A percentile compares a stretch with the other conserved stretches of the same genome.
Conservation (phyloP, 2,113 vertebrate species). For the Entelurus aequoreus region DNA sequence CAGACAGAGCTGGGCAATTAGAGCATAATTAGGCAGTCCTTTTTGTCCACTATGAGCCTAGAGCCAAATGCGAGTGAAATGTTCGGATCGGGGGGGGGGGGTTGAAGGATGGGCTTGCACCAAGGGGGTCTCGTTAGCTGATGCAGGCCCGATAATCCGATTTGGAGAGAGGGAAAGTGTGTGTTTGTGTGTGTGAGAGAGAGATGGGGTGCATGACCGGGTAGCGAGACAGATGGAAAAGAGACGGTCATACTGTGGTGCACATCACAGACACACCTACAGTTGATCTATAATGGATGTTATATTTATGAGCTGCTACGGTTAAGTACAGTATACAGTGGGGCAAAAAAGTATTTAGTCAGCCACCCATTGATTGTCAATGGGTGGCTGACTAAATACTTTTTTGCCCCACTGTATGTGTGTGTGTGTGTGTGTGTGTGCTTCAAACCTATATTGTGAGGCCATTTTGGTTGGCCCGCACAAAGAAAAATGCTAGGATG, state of each 20-base stretch:
- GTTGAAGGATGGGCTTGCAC: slow-evolving; percentile 14
- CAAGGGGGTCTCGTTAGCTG: slow-evolving; percentile 65
- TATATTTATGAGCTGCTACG: slow-evolving; percentile 50
- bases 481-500: too few relatives aligned
- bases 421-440: slow-evolving; percentile 2
- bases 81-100: slow-evolving; percentile 10
- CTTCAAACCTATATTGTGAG: neutral
- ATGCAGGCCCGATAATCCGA: slow-evolving; percentile 68
- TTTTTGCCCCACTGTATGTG: too few relatives aligned
- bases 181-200: slow-evolving; percentile 50
- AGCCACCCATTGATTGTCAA: too few relatives aligned
- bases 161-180: slow-evolving; percentile 68
- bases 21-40: slow-evolving; percentile 65
- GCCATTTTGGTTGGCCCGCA: too few relatives aligned
- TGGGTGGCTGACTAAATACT: too few relatives aligned
- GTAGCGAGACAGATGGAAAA: slow-evolving; percentile 66
- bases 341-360: too few relatives aligned
- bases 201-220: slow-evolving; percentile 40
- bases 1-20: slow-evolving; percentile 66
- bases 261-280: slow-evolving; percentile 24
- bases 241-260: slow-evolving; percentile 60
- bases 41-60: slow-evolving; percentile 50
- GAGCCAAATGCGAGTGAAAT: slow-evolving; percentile 23
- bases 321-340: slow-evolving; percentile 35
- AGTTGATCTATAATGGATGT: slow-evolving; percentile 58